A percentile compares a stretch with the other conserved stretches of the same genome.
phyloP scores from a whole-genome alignment of 2,797 vertebrate genomes.

The Eulemur albifrons region DNA sequence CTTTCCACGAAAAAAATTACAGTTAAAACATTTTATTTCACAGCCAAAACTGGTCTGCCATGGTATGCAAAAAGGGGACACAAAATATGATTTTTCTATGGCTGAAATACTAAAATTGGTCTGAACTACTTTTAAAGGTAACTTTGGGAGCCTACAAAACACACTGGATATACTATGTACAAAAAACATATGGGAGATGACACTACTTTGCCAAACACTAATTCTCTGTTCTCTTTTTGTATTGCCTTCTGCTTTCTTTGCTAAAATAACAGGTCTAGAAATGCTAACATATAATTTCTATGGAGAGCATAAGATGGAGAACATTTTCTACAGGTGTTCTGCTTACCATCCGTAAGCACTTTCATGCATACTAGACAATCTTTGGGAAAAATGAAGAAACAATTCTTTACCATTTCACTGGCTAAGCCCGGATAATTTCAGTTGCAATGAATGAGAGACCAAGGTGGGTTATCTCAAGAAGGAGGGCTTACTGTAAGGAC shows the following conservation, averaged over 20 bases:
- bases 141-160: not conserved
- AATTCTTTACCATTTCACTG: not conserved
- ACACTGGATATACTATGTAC: not conserved
- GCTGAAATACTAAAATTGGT: not conserved
- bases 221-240: not conserved
- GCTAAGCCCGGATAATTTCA: not conserved
- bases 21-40: slow-evolving; percentile 18
- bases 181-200: not conserved
- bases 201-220: not conserved
- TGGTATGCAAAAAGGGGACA: not conserved
- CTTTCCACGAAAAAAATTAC: not conserved
- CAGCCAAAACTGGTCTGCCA: not conserved
- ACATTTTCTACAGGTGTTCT: not conserved
- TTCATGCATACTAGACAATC: not conserved
- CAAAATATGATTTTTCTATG: not conserved
- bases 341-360: not conserved
- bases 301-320: not conserved
- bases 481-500: fast-evolving
- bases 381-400: not conserved
- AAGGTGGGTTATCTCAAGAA: not conserved
- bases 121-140: slow-evolving; percentile 33
- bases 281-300: not conserved
- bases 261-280: not conserved
- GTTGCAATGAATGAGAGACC: not conserved
- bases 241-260: not conserved